Base-by-base conservation (phyloP, 1,140 invertebrate species). In the Lepidostoma basale region DNA sequence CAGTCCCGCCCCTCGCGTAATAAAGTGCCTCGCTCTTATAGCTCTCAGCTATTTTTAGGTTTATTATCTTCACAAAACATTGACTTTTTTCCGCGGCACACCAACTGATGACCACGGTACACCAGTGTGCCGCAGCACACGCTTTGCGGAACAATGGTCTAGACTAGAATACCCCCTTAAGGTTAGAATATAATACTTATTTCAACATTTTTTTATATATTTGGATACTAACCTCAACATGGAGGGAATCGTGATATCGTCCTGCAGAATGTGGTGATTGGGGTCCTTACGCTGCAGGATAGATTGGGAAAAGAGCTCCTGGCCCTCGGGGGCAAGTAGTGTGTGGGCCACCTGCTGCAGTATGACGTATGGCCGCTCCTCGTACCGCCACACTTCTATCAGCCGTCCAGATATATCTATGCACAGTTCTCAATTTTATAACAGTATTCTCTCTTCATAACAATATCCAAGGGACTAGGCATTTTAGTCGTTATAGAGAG, bases 21-120 rank as follows among this genome's bases (percentile, higher is more conserved):
- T n/a, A n/a, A n/a, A n/a, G n/a, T n/a, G n/a, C n/a, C n/a, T n/a
- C n/a, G n/a, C n/a, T n/a, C n/a, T n/a, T n/a, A n/a, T n/a, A n/a
- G n/a, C n/a, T n/a, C n/a, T n/a, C n/a, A n/a, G n/a, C n/a, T n/a
- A n/a, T n/a, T n/a, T n/a, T n/a, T n/a, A n/a, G n/a, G n/a, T n/a
- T 33, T 54, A 54, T 54, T 54, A 59, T 59, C 56, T 59, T 59
- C 56, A 36, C 56, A 59, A 59, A 39, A 59, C 49, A 23, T 36
- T 59, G 28, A 59, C 16, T 59, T 59, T 59, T 59, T 59, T 59
- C 56, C 56, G 30, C 56, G 56, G 56, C 56, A 59, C 56, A 59
- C 56, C 56, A 59, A 59, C 25, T 59, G 30, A 59, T 59, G 23
- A 59, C 28, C 56, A 36, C 56, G 56, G 56, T 36, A 59, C 56